These are phyloP conservation scores for Melanocharis versteri DNA, from an alignment of 2,113 vertebrate genomes.

Conservation along the genomic window DNA sequence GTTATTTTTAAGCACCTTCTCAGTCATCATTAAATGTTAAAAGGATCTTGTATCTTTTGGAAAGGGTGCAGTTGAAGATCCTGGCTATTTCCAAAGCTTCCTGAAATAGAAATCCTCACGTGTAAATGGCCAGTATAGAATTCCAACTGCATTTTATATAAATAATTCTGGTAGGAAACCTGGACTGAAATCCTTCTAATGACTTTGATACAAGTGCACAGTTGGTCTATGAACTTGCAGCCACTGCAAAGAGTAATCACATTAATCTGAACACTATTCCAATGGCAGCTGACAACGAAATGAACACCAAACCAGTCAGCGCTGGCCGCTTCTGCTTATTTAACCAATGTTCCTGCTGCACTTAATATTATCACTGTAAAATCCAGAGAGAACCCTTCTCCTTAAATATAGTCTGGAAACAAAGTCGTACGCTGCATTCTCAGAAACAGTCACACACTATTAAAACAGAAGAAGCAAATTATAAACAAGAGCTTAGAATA, in stretches of 20 bases:
- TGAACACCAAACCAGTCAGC: neutral
- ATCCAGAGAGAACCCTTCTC: neutral
- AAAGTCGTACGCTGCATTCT: neutral
- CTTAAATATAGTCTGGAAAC: neutral
- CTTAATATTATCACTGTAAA: neutral
- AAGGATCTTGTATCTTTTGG: constrained; percentile 59
- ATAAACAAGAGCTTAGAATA: neutral
- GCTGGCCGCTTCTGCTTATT: neutral
- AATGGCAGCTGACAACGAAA: constrained; percentile 29
- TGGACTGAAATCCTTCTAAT: constrained; percentile 28
- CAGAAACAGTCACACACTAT: neutral
- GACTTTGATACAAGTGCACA: constrained; percentile 50
- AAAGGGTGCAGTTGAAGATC: constrained; percentile 46
- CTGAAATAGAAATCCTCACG: constrained; percentile 62
- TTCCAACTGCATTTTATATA: constrained; percentile 52
- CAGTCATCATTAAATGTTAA: constrained; percentile 58
- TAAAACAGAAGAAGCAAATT: constrained; percentile 6
- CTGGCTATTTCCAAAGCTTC: constrained; percentile 40
- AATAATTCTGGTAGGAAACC: constrained; percentile 53
- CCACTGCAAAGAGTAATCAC: constrained; percentile 6
- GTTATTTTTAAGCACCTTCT: constrained; percentile 60
- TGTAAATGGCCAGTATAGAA: constrained; percentile 49
- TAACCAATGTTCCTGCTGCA: neutral
- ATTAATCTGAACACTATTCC: constrained; percentile 31
- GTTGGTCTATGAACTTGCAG: constrained; percentile 32